phyloP scores from a whole-genome alignment of 2,888 invertebrate genomes.

The Embidobia sp. region DNA sequence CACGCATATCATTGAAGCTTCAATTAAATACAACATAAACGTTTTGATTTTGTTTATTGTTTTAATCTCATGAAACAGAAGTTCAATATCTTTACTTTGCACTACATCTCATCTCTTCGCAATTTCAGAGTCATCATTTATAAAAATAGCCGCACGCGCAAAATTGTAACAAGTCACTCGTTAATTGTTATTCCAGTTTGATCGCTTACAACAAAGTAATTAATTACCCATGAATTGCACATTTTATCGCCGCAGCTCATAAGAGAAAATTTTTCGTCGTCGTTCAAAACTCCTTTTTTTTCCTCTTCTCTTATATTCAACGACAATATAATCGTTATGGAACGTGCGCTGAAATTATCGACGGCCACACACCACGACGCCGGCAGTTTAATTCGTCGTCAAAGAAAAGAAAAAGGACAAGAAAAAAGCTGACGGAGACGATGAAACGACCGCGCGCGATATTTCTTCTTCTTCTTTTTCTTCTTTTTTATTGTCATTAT shows the following conservation, averaged over 20 bases:
- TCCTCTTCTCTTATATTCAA: constrained; percentile 7
- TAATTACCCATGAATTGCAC: constrained; percentile 62
- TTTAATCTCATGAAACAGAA: too few species aligned
- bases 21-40: too few species aligned
- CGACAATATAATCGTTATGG: constrained; percentile 61
- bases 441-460: constrained; percentile 18
- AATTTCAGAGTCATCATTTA: constrained; percentile 3
- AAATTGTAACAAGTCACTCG: constrained; percentile 46
- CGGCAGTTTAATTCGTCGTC: constrained; percentile 54
- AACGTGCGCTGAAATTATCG: constrained; percentile 61
- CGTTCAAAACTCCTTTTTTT: constrained; percentile 15
- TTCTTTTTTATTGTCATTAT: constrained; percentile 22
- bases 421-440: constrained; percentile 25
- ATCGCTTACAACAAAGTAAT: constrained; percentile 53
- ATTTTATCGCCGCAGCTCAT: constrained; percentile 38
- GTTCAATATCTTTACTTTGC: too few species aligned
- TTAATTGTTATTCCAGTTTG: constrained; percentile 50
- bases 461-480: too few species aligned
- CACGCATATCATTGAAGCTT: too few species aligned
- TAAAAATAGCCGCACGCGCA: constrained; percentile 21
- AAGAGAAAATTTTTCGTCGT: constrained; percentile 38
- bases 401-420: constrained; percentile 41
- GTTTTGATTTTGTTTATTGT: too few species aligned
- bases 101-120: constrained; percentile 5
- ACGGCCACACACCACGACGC: constrained; percentile 60